Base-by-base conservation (phyloP, 1,140 invertebrate genomes). In the Scaptomyza pallida region DNA sequence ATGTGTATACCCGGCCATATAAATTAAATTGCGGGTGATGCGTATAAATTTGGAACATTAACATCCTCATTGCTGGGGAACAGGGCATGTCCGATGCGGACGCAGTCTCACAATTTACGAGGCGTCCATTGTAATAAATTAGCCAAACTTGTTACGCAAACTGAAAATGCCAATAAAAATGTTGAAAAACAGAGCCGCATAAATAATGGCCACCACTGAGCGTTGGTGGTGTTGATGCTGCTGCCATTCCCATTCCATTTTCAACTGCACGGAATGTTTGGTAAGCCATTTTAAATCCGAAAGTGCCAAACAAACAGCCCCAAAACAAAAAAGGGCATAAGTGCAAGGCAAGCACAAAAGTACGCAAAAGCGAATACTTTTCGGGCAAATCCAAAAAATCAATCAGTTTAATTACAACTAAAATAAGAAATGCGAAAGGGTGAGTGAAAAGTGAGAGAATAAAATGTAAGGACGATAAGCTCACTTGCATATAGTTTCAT, bases 101-200 rank as follows among this genome's bases (percentile, higher is more conserved):
- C 15, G 10, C 12, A 13, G 41, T 21, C 26, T 54, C 23, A 57
- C 61, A 76, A 81, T 81, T 81, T 81, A 81, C 78, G 78, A 80
- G 52, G 55, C 54, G 57, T 72, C 33, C 57, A 63, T 62, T 60
- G 78, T 61, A 81, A 81, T 81, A 81, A 81, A 81, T 81, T 81
- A 81, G 68, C 78, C 72, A 55, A 81, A 81, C 78, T 81, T 76
- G 78, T 77, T 77, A 77, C 65, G 76, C 59, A 64, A 74, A 81
- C 73, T 76, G 68, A 77, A 73, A 76, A 81, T 73, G 68, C 78
- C 78, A 81, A 81, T 81, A 81, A 81, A 80, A 80, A 72, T 73
- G 76, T 61, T 70, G 64, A 79, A 75, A 78, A 79, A 70, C 71
- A 62, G 56, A 71, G 67, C 51, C 60, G 44, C 63, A 71, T 75